Evolutionary conservation across 2,888 invertebrate species (phyloP).

Genomic region (Chrysomela aeneicollis): DNA sequence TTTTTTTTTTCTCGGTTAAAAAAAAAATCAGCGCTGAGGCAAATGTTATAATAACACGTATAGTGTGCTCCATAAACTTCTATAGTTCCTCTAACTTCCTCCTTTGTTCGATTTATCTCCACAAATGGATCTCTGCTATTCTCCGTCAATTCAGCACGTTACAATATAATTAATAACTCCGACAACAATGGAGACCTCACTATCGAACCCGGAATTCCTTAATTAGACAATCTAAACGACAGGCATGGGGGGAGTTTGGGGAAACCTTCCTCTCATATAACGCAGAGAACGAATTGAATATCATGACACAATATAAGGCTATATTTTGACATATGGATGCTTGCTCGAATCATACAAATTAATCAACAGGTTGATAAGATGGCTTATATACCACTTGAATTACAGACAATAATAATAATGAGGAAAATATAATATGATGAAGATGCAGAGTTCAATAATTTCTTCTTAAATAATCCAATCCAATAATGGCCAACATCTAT

Average conservation of each 20-base stretch:
- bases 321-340: no score
- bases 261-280: neutral
- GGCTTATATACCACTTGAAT: no score
- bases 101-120: slow-evolving; percentile 1
- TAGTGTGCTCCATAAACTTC: neutral
- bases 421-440: no score
- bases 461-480: no score
- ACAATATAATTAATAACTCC: slow-evolving; percentile 32
- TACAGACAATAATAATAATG: no score
- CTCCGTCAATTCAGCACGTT: slow-evolving; percentile 3
- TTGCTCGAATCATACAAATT: no score
- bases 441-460: no score
- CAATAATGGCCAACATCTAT: no score
- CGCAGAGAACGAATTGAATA: neutral
- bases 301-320: no score
- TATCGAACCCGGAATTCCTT: slow-evolving; percentile 49
- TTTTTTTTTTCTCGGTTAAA: no score
- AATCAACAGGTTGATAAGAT: no score
- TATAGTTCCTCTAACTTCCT: neutral
- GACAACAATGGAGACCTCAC: slow-evolving; percentile 34
- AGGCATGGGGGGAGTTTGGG: slow-evolving; percentile 28
- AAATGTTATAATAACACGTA: neutral
- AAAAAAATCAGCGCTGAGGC: no score
- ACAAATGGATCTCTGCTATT: neutral
- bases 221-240: slow-evolving; percentile 48